Evolutionary conservation across 2,797 vertebrate genomes (phyloP).

Genomic region (Sarcophilus harrisii): DNA sequence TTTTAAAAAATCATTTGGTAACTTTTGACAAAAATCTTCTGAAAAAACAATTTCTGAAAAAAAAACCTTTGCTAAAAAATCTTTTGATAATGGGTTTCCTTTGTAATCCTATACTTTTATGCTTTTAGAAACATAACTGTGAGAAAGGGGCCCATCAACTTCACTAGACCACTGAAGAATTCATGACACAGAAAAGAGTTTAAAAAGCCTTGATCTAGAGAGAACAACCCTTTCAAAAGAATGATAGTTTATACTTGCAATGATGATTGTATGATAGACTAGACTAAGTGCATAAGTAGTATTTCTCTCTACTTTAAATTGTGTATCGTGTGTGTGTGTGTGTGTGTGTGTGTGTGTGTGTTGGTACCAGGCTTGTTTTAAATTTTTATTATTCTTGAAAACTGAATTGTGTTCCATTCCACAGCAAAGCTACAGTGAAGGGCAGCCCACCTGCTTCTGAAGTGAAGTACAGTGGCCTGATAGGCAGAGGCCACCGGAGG

Average conservation of each 20-base stretch:
- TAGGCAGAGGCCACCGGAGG: neutral
- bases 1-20: neutral
- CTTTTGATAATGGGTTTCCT: neutral
- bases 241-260: neutral
- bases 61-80: no score
- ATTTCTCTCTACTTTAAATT: neutral
- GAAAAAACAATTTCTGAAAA: no score
- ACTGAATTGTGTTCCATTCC: neutral
- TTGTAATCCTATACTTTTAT: neutral
- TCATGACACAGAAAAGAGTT: neutral
- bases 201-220: neutral
- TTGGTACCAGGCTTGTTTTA: neutral
- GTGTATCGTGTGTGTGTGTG: no score
- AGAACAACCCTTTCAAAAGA: neutral
- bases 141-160: neutral
- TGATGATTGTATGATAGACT: neutral
- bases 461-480: conserved; percentile 26
- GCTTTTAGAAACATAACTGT: neutral
- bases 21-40: neutral
- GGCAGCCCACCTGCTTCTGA: conserved; percentile 9
- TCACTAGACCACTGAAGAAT: neutral
- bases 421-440: neutral
- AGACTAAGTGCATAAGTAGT: neutral
- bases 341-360: no score
- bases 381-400: conserved; percentile 12